Base-by-base conservation (phyloP, 2,797 vertebrate species). In the Podarcis lilfordi region DNA sequence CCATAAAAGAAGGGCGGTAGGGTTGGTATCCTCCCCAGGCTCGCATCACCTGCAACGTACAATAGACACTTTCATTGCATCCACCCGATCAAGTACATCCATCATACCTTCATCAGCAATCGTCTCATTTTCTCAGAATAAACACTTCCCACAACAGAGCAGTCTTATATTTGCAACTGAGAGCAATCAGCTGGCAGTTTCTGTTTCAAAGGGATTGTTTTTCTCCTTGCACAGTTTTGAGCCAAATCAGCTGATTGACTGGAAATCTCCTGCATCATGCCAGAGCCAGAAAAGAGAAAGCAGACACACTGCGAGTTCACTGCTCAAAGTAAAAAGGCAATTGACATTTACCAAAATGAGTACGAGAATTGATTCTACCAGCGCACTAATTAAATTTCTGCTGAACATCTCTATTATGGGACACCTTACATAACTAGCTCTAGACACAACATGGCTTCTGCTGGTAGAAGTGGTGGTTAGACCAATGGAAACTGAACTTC, bases 1-100 rank as follows among this genome's bases (percentile, higher is more conserved):
- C 97, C 95, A 97, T 89, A 77, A 97, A 96, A 1, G 97, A 97
- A 93, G 98, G 96, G 82, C 96, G 96, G 66, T 95, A 96, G 90
- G 98, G 97, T 0, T 98, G 98, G 89, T 98, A 98, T 27, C 96
- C 92, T 89, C 96, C 97, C 98, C 98, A 98, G 72, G 97, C 96
- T 1, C 97, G 97, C 15, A 98, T 95, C 92, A 98, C 97, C 98
- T 99, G 96, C 29, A 89, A 94, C 0, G 59, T 82, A 64, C 59
- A 91, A 78, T 1, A 84, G 23, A 69, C 27, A 74, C 8, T n/a
- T n/a, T 61, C 15, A 71, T 40, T 69, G 13, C 59, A 50, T 50
- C n/a, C 10, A 35, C 69, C 50, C 13, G 13, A 64, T 77, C 45
- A 55, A n/a, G n/a, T 35, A 59, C 32, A 84, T 4, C 68, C 10